Evolutionary conservation across 2,113 vertebrate species (phyloP).

Genomic region (Microcebus jonahi): DNA sequence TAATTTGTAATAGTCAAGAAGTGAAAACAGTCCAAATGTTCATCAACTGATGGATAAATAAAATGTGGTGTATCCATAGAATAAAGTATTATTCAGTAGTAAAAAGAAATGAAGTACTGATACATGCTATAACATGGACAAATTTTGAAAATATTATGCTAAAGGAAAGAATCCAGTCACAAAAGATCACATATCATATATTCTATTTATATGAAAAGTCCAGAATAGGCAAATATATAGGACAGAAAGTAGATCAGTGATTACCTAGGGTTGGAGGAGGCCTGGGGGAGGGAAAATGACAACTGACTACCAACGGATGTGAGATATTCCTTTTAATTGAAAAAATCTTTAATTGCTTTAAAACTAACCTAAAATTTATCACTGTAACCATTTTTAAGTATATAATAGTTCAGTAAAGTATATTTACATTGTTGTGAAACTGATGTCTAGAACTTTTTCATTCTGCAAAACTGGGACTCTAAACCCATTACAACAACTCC

Average conservation of each 20-base stretch:
- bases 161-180: conserved; percentile 5
- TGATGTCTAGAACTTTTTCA: conserved; percentile 9
- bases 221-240: background rate
- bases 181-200: background rate
- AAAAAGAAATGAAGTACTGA: conserved; percentile 31
- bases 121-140: background rate
- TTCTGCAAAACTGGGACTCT: background rate
- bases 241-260: background rate
- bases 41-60: background rate
- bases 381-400: background rate
- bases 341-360: background rate
- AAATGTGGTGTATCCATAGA: background rate
- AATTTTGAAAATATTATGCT: background rate
- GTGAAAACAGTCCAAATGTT: background rate
- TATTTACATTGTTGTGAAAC: background rate
- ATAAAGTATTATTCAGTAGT: background rate
- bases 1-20: conserved; percentile 1
- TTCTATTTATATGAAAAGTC: background rate
- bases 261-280: background rate
- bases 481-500: background rate
- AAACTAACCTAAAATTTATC: background rate
- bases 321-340: background rate
- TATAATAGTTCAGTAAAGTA: background rate
- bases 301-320: background rate
- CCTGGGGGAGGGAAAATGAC: background rate